Evolutionary conservation across 2,113 vertebrate genomes (phyloP), one percentile per base, ranked within the genome.

Genomic region (Tachysurus fulvidraco): DNA sequence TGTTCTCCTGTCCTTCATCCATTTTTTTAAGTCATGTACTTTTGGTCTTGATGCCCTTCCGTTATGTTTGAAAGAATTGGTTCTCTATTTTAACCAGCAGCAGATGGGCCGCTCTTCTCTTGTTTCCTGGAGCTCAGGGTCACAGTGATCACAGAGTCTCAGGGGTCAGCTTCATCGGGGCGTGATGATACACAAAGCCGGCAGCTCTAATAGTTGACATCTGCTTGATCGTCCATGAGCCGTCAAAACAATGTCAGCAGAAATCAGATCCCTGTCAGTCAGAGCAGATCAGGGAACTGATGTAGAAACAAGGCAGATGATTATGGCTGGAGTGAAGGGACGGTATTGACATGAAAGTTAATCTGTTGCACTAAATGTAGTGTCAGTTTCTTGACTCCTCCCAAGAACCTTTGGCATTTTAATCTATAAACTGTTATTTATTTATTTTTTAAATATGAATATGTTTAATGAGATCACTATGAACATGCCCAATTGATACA

Each of bases 191-290:
- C 88, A 85, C 79, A 73, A 90, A 92, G 90, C 90, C 89, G 91
- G 94, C 92, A 92, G 89, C 60, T 77, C 92, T 95, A 95, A 95
- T 95, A 93, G 92, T 91, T 90, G 93, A 93, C 94, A 94, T 93
- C 90, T 94, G 94, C 90, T 74, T 85, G 86, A 41, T 89, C 90
- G 85, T 69, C 81, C 73, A 87, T 90, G 54, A 46, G 92, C 89
- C 91, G 92, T 93, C 93, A 92, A 91, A 94, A 93, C 91, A 83
- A 88, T 91, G 92, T 94, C 94, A 88, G 86, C 86, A 90, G 89
- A 89, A 90, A 94, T 94, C 92, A 94, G 83, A 90, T 78, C 46
- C 76, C 85, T 84, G 89, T 94, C 93, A 93, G 88, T 88, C 14
- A 55, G 52, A 54, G 73, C 83, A 81, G 11, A 73, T 87, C 28